Conservation (phyloP, 2,113 vertebrate genomes). For the Toxotes chatareus region DNA sequence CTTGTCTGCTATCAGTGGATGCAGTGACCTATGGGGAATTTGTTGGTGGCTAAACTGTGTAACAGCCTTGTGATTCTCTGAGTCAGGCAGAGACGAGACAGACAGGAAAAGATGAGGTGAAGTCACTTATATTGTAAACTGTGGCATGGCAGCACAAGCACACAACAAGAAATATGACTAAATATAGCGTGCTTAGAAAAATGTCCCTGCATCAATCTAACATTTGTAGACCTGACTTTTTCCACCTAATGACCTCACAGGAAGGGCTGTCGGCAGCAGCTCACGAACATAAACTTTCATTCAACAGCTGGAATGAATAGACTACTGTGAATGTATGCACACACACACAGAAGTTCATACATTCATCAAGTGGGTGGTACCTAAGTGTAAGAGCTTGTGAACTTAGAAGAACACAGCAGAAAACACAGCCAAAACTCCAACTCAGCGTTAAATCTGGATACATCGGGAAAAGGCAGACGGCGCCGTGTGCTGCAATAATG, state of each 20-base stretch:
- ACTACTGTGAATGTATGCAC: conserved; percentile 59
- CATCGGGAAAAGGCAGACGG: background rate
- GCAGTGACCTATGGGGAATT: conserved; percentile 19
- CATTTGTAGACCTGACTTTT: conserved; percentile 50
- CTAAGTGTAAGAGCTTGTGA: conserved; percentile 10
- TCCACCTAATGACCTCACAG: conserved; percentile 53
- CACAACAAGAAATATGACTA: background rate
- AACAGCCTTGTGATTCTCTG: conserved; percentile 51
- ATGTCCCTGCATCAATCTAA: conserved; percentile 43
- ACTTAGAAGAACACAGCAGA: conserved; percentile 26
- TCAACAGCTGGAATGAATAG: conserved; percentile 63
- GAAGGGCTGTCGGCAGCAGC: conserved; percentile 51
- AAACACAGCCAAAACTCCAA: conserved; percentile 18
- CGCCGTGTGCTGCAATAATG: background rate
- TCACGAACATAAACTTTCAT: conserved; percentile 61
- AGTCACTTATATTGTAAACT: conserved; percentile 32
- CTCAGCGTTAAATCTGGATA: conserved; percentile 31
- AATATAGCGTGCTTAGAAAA: conserved; percentile 33
- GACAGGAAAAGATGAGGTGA: conserved; percentile 35
- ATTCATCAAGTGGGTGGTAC: conserved; percentile 54
- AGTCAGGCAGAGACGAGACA: conserved; percentile 43
- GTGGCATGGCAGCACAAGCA: background rate
- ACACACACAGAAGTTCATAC: conserved; percentile 29
- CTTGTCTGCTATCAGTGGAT: background rate
- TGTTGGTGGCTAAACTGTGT: conserved; percentile 41